Evolutionary conservation across 2,113 vertebrate genomes (phyloP).

Genomic region (Cathartes aura): DNA sequence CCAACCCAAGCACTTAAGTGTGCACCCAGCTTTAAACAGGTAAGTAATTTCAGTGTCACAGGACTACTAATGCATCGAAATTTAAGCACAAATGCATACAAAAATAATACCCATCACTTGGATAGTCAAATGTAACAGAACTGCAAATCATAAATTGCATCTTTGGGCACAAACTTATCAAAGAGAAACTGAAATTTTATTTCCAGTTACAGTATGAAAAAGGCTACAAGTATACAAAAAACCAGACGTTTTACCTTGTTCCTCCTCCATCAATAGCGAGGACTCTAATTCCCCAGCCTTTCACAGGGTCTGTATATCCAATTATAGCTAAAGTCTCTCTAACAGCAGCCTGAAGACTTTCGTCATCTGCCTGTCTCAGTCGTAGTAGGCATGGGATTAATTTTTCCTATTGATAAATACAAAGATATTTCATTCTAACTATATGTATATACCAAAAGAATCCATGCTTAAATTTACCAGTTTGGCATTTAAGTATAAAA

Average conservation of each 20-base stretch:
- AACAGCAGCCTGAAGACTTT: slow-evolving; percentile 88
- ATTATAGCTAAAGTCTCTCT: slow-evolving; percentile 90
- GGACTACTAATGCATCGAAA: neutral
- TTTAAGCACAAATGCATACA: neutral
- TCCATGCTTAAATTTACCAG: neutral
- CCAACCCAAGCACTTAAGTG: neutral
- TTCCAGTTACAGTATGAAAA: neutral
- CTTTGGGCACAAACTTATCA: neutral
- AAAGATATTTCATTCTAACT: neutral
- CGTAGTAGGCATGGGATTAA: slow-evolving; percentile 88
- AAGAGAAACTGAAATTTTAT: neutral
- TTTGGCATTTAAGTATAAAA: neutral
- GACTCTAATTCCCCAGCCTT: slow-evolving; percentile 88
- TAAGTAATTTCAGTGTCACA: neutral
- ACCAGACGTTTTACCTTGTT: slow-evolving; percentile 83
- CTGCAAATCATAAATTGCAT: neutral
- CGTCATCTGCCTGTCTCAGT: slow-evolving; percentile 85
- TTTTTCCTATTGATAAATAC: slow-evolving; percentile 79
- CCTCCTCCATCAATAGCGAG: slow-evolving; percentile 94
- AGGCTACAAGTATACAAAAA: neutral
- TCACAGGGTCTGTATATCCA: slow-evolving; percentile 89
- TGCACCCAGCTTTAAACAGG: neutral
- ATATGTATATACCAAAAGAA: neutral
- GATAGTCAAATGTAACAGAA: neutral
- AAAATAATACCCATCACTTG: neutral